Percentiles rank a stretch among this genome's conserved stretches.
phyloP scores from a whole-genome alignment of 2,888 invertebrate species.

The Polydrusus cervinus region DNA sequence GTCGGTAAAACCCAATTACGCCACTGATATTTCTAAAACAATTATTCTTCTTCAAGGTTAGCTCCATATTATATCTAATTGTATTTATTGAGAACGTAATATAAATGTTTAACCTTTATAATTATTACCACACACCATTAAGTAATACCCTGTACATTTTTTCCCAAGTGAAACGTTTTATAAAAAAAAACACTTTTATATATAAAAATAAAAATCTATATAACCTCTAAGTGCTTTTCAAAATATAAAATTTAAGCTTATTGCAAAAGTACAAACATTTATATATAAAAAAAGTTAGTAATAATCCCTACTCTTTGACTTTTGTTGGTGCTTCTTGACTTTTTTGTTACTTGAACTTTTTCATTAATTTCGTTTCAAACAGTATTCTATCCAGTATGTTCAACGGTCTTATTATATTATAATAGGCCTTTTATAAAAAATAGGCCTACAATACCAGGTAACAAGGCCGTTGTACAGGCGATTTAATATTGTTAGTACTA shows the following conservation, averaged over 20 bases:
- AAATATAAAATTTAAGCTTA: constrained; percentile 50
- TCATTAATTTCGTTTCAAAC: not conserved
- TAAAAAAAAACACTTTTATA: constrained; percentile 16
- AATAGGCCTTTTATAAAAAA: constrained; percentile 5
- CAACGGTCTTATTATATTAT: constrained; percentile 4
- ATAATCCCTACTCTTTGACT: constrained; percentile 28
- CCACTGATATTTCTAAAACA: too few relatives aligned
- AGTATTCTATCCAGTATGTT: not conserved
- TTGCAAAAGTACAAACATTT: constrained; percentile 54
- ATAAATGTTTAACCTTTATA: too few relatives aligned
- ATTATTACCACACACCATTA: too few relatives aligned
- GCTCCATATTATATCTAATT: too few relatives aligned
- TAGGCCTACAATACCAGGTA: constrained; percentile 1
- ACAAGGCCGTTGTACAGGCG: not conserved
- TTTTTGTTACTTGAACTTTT: not conserved
- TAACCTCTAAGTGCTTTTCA: constrained; percentile 53
- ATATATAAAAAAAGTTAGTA: constrained; percentile 33
- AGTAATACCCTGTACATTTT: too few relatives aligned
- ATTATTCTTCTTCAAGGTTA: too few relatives aligned
- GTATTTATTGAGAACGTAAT: too few relatives aligned
- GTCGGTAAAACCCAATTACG: too few relatives aligned
- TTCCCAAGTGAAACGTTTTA: constrained; percentile 9
- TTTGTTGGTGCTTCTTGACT: constrained; percentile 42
- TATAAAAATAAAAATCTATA: constrained; percentile 25
- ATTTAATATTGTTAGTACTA: not conserved